Percentiles rank a stretch among this genome's conserved stretches.
phyloP scores from a whole-genome alignment of 2,113 vertebrate genomes.

The Colossoma macropomum region DNA sequence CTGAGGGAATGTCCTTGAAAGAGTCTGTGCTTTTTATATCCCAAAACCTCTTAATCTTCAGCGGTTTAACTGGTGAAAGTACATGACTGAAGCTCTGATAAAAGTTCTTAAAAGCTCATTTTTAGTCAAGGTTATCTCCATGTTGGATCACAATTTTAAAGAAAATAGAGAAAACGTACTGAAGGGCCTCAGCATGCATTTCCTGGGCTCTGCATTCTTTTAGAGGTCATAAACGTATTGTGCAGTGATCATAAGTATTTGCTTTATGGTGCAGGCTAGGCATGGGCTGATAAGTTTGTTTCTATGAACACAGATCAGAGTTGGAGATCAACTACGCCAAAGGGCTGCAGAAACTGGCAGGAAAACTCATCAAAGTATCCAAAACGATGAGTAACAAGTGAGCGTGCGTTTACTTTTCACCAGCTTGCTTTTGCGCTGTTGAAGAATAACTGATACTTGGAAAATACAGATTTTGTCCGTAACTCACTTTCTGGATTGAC shows the following conservation, averaged over 20 bases:
- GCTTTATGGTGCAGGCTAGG: constrained; percentile 17
- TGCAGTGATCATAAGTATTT: constrained; percentile 24
- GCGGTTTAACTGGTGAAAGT: neutral
- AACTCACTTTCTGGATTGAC: constrained; percentile 15
- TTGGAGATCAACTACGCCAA: constrained; percentile 84
- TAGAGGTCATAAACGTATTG: constrained; percentile 4
- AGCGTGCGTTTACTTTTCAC: constrained; percentile 54
- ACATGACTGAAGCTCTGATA: neutral
- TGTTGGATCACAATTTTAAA: neutral
- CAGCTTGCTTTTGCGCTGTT: neutral
- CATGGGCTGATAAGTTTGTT: constrained; percentile 11
- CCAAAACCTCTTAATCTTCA: constrained; percentile 11
- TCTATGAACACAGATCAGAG: constrained; percentile 75
- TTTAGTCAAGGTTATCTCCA: neutral
- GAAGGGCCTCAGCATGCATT: neutral
- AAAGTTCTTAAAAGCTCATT: neutral
- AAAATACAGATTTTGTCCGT: neutral
- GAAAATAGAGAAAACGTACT: neutral
- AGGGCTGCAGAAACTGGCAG: constrained; percentile 83
- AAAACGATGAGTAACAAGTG: constrained; percentile 83
- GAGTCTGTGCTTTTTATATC: neutral
- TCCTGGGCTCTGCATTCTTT: neutral
- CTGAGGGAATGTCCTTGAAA: constrained; percentile 23
- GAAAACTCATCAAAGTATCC: constrained; percentile 81
- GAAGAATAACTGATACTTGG: neutral